Evolutionary conservation across 2,888 invertebrate genomes (phyloP), one percentile per base, ranked within the genome.

Genomic region (Acrobasis repandana): DNA sequence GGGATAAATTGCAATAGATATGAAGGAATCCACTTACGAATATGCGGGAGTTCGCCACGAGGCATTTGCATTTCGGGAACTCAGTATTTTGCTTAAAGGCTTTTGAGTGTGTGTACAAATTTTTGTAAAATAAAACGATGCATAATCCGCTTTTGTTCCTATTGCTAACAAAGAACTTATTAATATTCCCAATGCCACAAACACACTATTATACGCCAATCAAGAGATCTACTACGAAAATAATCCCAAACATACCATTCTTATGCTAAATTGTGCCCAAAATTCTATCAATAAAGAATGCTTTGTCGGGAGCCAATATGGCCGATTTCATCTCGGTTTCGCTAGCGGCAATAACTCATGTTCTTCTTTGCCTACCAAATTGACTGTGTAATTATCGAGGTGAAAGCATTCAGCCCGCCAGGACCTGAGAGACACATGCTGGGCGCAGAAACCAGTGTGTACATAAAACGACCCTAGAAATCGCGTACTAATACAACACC

Each of bases 311-410:
- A 73, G 80, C 78, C 76, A 84, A 85, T 75, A 87, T 83, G 86
- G 84, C 80, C 77, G 88, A 89, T 87, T 88, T 83, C 79, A 83
- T 83, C 83, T 85, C 77, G 83, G 89, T 86, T 85, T 84, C 80
- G 84, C 79, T 67, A 65, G 70, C 72, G 79, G 88, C 83, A 83
- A 89, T 91, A 89, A 91, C 77, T 90, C 87, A 90, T 84, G 81
- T 83, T 76, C 83, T 43, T 82, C 85, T 86, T 85, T 82, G 82
- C 76, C 69, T 72, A 82, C 83, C 86, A 91, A 91, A 91, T 91
- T 90, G 90, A 90, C 79, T 90, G 90, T 90, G 86, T 91, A 90
- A 91, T 91, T 90, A 88, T 82, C 85, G 85, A 81, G 83, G 85
- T 79, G 79, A 76, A 74, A 75, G 73, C 77, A 84, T 88, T 86